A percentile compares a stretch with the other conserved stretches of the same genome.
Conservation (phyloP, 2,888 invertebrate genomes). For the Bedellia somnulentella region DNA sequence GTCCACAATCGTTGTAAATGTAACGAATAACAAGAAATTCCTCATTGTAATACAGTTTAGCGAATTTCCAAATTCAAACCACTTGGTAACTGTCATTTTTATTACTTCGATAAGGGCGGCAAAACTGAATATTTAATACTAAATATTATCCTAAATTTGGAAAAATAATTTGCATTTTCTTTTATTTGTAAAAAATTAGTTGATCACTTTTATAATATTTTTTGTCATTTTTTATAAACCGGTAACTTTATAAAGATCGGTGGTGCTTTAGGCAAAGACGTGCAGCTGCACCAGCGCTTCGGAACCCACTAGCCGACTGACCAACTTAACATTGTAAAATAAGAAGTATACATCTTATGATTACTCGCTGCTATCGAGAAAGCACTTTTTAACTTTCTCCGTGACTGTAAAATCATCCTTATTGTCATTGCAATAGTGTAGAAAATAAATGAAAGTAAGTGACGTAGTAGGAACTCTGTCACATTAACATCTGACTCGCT, state of each 20-base stretch:
- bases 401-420: constrained; percentile 11
- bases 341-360: constrained; percentile 56
- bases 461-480: constrained; percentile 23
- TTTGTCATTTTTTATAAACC: neutral
- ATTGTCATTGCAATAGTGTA: constrained; percentile 7
- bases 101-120: too few species aligned
- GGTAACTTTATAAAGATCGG: too few species aligned
- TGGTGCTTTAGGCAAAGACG: too few species aligned
- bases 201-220: neutral
- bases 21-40: constrained; percentile 30
- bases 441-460: constrained; percentile 6
- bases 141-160: too few species aligned
- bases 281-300: neutral
- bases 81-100: constrained; percentile 49
- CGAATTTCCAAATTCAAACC: constrained; percentile 31
- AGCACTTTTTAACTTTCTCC: constrained; percentile 22
- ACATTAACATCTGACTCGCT: constrained; percentile 31
- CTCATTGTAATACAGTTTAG: constrained; percentile 47
- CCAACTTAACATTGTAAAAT: constrained; percentile 56
- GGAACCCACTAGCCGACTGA: constrained; percentile 57
- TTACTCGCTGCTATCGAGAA: constrained; percentile 18
- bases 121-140: too few species aligned
- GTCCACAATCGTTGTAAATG: constrained; percentile 37
- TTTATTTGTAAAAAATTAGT: neutral
- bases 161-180: neutral